A percentile compares a stretch with the other conserved stretches of the same genome.
phyloP scores from a whole-genome alignment of 2,113 vertebrate species.

The Odocoileus hemionus region DNA sequence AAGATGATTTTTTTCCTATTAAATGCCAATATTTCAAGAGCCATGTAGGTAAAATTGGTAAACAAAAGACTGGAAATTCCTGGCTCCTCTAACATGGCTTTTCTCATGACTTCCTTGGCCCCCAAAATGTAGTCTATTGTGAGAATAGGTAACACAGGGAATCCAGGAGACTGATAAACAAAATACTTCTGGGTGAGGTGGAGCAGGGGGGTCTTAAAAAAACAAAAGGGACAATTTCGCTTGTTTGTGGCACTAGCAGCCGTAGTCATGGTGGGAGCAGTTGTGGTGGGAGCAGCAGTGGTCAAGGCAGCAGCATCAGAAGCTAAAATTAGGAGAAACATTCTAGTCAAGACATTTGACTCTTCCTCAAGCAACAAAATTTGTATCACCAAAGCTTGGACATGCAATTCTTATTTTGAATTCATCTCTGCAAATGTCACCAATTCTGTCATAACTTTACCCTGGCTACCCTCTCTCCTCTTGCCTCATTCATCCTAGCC shows the following conservation, averaged over 20 bases:
- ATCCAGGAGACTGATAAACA: background rate
- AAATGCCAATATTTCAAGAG: background rate
- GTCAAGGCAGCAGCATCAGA: background rate
- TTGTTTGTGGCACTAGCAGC: background rate
- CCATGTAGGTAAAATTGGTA: background rate
- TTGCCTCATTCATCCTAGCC: background rate
- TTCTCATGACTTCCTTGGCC: background rate
- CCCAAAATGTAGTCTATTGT: background rate
- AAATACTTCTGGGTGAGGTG: background rate
- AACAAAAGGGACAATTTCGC: background rate
- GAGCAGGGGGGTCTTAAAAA: background rate
- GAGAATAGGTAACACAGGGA: background rate
- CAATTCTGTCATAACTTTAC: background rate
- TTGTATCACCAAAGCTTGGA: background rate
- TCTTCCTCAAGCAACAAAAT: background rate
- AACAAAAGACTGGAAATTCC: background rate
- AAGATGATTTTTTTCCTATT: background rate
- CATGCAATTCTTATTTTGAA: background rate
- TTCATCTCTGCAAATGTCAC: background rate
- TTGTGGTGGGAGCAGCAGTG: fast-evolving
- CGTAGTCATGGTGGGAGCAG: background rate
- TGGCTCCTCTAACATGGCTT: background rate
- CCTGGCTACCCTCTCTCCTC: background rate
- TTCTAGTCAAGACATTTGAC: background rate
- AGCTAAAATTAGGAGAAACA: background rate